phyloP scores from a whole-genome alignment of 2,113 vertebrate species.

The Tursiops truncatus region DNA sequence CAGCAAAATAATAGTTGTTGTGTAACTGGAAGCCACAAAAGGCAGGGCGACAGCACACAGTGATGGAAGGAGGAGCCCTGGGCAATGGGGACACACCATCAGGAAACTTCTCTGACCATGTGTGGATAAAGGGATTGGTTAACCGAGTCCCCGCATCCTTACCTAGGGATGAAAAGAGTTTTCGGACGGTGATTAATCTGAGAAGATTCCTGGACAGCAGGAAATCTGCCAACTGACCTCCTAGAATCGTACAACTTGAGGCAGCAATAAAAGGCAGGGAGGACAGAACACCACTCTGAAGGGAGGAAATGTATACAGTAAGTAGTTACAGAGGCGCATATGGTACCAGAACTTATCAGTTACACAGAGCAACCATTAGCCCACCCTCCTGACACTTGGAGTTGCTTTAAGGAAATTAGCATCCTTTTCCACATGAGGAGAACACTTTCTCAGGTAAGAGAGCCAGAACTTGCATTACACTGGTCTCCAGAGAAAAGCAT shows the following conservation, averaged over 20 bases:
- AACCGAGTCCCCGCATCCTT: conserved; percentile 14
- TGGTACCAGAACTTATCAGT: no score
- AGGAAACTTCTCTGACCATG: background rate
- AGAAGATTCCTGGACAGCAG: conserved; percentile 85
- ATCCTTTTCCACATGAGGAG: background rate
- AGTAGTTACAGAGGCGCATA: background rate
- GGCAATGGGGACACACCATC: background rate
- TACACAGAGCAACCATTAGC: background rate
- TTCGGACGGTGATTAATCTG: conserved; percentile 85
- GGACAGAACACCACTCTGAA: conserved; percentile 74
- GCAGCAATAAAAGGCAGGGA: conserved; percentile 84
- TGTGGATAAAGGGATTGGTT: background rate
- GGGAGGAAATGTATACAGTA: background rate
- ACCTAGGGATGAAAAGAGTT: conserved; percentile 88
- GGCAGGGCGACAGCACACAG: conserved; percentile 69
- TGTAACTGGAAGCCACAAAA: conserved; percentile 69
- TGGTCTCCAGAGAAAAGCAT: background rate
- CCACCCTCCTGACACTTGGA: background rate
- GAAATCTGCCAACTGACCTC: conserved; percentile 86
- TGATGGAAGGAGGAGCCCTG: conserved; percentile 74
- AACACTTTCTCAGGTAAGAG: background rate
- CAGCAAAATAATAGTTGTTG: conserved; percentile 67
- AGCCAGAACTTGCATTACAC: background rate
- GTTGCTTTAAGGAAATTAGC: background rate
- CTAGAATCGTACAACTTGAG: conserved; percentile 76